Base-by-base conservation (phyloP, 2,797 vertebrate genomes). In the Enteromius radiatus region DNA sequence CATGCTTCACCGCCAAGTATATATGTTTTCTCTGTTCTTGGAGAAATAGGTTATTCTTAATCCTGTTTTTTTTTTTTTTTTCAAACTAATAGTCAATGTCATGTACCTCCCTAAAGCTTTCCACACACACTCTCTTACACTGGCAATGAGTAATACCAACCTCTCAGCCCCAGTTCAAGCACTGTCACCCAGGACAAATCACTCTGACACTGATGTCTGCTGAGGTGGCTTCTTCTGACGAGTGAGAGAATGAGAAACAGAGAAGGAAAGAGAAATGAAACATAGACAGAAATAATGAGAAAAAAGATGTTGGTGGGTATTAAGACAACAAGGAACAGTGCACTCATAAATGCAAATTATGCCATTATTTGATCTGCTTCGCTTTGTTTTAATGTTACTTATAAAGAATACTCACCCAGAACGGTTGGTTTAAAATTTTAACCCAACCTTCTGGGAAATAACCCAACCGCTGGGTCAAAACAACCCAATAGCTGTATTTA, bases 151-250 rank as follows among this genome's bases (percentile, higher is more conserved):
- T 78, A 82, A 82, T 78, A 47, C 75, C 47, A 78, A 78, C 45
- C 45, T 73, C 79, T 73, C 61, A 56, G 26, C 63, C 76, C 45
- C 33, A 82, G 84, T 67, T 71, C 59, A 85, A 73, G 80, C 75
- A 82, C 75, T 26, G 11, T 85, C 84, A 71, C 45, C 75, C 54
- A 81, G 69, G 68, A 85, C 79, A 82, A 82, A 85, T 85, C 75
- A 67, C 56, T 64, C 80, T 78, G 75, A 85, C 84, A 82, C 61
- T 82, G 80, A 85, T 71, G 80, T 81, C 69, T 77, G 80, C 84
- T 85, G 84, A 85, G 80, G 59, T 82, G 59, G 75, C 75, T 71
- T 23, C 54, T 78, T 85, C 43, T 70, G 65, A 61, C 2, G 64
- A 77, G 52, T 82, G 71, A 45, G 71, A 65, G 71, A 65, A 82